These are phyloP conservation scores for Tetragnatha versicolor DNA, from an alignment of 1,140 invertebrate genomes.

Conservation along the genomic window DNA sequence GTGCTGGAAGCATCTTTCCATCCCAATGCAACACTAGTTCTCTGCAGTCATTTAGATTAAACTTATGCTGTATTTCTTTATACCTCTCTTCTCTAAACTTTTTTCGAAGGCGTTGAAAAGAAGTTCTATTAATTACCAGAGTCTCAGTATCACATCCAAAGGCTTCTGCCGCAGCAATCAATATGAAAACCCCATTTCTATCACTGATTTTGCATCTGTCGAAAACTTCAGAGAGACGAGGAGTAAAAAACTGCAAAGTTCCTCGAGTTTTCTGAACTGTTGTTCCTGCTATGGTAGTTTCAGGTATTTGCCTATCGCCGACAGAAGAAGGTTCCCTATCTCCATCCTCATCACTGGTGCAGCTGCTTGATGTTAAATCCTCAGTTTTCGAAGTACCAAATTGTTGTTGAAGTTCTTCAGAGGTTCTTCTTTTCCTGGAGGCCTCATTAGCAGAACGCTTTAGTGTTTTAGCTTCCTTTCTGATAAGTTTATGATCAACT, in stretches of 20 bases:
- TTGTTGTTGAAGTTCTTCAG: not conserved
- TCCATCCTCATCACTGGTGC: not conserved
- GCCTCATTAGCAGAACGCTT: not conserved
- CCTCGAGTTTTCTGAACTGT: not conserved
- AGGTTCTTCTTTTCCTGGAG: not conserved
- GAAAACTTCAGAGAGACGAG: not conserved
- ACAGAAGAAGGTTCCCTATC: not conserved
- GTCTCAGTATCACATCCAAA: not conserved
- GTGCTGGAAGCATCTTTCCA: not conserved
- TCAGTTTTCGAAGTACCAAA: not conserved
- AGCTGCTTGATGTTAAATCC: not conserved
- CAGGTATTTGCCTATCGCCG: too few relatives aligned
- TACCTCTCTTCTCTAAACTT: not conserved
- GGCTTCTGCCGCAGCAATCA: not conserved
- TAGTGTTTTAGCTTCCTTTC: not conserved
- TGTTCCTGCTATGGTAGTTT: too few relatives aligned
- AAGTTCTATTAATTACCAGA: not conserved
- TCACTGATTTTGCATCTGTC: conserved; percentile 4
- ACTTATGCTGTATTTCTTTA: not conserved
- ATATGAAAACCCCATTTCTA: not conserved
- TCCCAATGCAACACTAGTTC: not conserved
- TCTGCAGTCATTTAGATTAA: not conserved
- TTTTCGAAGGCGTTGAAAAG: not conserved
- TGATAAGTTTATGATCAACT: not conserved
- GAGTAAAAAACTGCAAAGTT: not conserved